Conservation (phyloP, 2,797 vertebrate genomes). For the Phataginus tetradactyla region DNA sequence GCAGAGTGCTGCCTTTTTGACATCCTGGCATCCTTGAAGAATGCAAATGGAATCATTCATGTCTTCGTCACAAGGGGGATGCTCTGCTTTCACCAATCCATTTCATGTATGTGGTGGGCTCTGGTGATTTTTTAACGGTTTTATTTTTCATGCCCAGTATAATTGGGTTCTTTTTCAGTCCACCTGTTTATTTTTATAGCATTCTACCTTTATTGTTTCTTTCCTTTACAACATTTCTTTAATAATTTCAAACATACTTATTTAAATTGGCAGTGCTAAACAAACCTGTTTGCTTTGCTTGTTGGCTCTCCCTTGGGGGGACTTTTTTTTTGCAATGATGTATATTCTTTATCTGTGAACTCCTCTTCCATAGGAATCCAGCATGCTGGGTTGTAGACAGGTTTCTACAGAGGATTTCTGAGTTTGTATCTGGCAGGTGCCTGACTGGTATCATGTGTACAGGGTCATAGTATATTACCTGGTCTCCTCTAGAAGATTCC, state of each 20-base stretch:
- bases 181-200: neutral
- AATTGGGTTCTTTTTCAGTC: neutral
- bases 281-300: neutral
- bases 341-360: neutral
- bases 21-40: neutral
- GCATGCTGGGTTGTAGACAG: neutral
- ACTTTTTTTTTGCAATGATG: neutral
- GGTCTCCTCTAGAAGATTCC: neutral
- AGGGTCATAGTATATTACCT: neutral
- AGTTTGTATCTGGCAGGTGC: neutral
- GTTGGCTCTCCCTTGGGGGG: neutral
- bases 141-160: slow-evolving; percentile 26
- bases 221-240: neutral
- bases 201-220: neutral
- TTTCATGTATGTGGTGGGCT: neutral
- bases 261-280: neutral
- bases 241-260: neutral
- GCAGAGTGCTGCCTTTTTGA: neutral
- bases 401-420: neutral
- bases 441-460: neutral
- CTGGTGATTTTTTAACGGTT: neutral
- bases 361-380: neutral
- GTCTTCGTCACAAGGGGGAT: neutral
- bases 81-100: no score
- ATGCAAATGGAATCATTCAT: neutral